These are phyloP conservation scores for Brevimyrus niger DNA, from an alignment of 2,113 vertebrate species.

Conservation along the genomic window DNA sequence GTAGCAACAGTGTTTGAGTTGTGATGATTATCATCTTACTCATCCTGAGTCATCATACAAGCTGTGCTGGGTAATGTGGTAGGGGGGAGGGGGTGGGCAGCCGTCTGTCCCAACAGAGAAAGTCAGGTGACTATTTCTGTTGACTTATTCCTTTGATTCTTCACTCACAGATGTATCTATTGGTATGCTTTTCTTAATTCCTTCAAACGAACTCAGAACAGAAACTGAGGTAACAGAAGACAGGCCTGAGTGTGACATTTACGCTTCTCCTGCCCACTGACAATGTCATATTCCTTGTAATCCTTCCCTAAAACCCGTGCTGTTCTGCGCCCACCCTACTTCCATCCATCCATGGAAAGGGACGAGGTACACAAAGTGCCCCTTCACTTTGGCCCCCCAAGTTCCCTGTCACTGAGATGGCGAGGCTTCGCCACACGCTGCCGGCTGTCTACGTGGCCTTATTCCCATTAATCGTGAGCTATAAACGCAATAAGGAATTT, in stretches of 20 bases:
- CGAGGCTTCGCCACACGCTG: not conserved
- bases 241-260: not conserved
- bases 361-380: not conserved
- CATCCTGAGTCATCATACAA: not conserved
- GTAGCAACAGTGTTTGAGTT: not conserved
- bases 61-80: not conserved
- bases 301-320: not conserved
- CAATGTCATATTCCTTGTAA: not conserved
- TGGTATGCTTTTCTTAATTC: not conserved
- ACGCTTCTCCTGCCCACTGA: not conserved
- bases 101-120: not conserved
- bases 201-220: not conserved
- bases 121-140: not conserved
- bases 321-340: not conserved
- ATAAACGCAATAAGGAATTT: not conserved
- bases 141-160: not conserved
- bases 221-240: not conserved
- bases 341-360: not conserved
- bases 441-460: not conserved
- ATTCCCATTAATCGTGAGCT: not conserved
- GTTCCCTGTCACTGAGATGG: not conserved
- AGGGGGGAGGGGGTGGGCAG: not conserved
- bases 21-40: not conserved
- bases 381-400: not conserved
- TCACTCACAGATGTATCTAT: not conserved